Evolutionary conservation across 2,888 invertebrate species (phyloP), one percentile per base, ranked within the genome.

Genomic region (Melolontha melolontha): DNA sequence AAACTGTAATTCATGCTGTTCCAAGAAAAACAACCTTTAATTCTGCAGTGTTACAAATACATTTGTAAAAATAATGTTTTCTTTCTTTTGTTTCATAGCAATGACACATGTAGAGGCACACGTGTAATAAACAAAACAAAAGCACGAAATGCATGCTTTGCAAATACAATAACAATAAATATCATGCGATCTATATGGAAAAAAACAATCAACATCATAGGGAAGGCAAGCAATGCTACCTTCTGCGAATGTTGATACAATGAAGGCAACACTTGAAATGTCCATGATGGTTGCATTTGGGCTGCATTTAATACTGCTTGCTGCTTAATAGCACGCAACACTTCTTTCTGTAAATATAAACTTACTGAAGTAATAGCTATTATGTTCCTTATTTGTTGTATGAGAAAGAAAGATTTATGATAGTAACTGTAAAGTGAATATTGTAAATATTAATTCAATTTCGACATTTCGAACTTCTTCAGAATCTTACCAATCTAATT

Each of bases 241-340:
- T 94, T 94, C 87, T 94, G 93, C 80, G 92, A 91, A 83, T 89
- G 88, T 82, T 92, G 91, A 85, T 93, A 94, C 81, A 94, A 88
- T 80, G 92, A 91, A 77, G 94, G 93, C 81, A 93, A 89, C 77
- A 93, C 90, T 86, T 94, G 93, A 85, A 91, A 94, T 83, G 92
- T 92, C 93, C 94, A 94, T 70, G 90, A 88, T 79, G 82, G 82
- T 74, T 81, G 81, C 72, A 82, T 77, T 76, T 81, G 80, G 73
- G 79, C 80, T 68, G 79, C 77, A 73, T 76, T 80, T 77, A 79
- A 75, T 70, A 79, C 75, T 73, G 82, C 81, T 77, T 84, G 83
- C 72, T 83, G 82, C 78, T 84, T 84, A 76, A 83, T 79, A 71
- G 84, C 82, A 75, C 82, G 82, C 76, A 84, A 80, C 74, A 84